Evolutionary conservation across 2,888 invertebrate genomes (phyloP).

Genomic region (Pristionchus japonicus): DNA sequence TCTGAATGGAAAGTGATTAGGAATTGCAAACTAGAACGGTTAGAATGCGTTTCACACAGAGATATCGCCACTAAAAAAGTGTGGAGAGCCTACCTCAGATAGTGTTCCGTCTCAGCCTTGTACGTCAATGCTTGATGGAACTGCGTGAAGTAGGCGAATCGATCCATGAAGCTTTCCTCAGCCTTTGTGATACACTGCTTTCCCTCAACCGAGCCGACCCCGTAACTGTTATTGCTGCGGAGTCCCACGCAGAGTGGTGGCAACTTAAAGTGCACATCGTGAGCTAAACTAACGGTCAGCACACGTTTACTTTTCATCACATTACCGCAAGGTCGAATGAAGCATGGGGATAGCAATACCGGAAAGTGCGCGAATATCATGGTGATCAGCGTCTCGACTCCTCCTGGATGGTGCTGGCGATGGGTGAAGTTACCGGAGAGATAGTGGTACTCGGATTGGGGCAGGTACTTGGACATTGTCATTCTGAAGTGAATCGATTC

Average conservation of each 20-base stretch:
- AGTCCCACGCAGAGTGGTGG: background rate
- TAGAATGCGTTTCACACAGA: too few species aligned
- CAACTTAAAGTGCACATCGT: background rate
- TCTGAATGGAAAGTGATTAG: slow-evolving; percentile 38
- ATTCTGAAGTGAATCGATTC: slow-evolving; percentile 46
- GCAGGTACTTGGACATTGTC: slow-evolving; percentile 56
- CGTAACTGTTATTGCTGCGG: background rate
- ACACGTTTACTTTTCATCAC: background rate
- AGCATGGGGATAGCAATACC: slow-evolving; percentile 48
- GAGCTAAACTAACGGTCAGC: background rate
- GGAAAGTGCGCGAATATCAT: slow-evolving; percentile 69
- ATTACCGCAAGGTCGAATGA: too few species aligned
- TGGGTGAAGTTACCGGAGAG: slow-evolving; percentile 76
- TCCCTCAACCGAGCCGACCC: background rate
- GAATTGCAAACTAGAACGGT: too few species aligned
- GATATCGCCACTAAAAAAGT: too few species aligned
- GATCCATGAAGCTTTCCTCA: slow-evolving; percentile 51
- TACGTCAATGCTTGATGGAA: slow-evolving; percentile 88
- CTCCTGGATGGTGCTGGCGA: slow-evolving; percentile 89
- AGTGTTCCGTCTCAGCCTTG: slow-evolving; percentile 79
- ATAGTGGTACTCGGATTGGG: slow-evolving; percentile 51
- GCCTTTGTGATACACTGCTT: slow-evolving; percentile 9
- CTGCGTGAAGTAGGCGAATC: slow-evolving; percentile 82
- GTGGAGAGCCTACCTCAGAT: slow-evolving; percentile 73
- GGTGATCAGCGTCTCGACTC: slow-evolving; percentile 78